These are phyloP conservation scores for Acanthosepion esculentum DNA, from an alignment of 2,888 invertebrate species.

Conservation along the genomic window DNA sequence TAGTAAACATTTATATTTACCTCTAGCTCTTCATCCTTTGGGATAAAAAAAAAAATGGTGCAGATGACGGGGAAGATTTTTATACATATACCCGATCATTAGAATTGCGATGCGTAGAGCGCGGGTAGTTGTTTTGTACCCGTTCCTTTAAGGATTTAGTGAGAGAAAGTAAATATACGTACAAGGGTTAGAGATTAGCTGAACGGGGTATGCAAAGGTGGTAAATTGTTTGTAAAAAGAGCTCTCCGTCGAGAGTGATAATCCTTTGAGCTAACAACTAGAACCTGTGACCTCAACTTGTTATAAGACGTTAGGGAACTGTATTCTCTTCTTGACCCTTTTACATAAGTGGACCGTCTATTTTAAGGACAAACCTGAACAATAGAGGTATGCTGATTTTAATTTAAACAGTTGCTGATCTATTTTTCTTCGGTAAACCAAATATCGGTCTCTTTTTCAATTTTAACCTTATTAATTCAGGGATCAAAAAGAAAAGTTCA, in stretches of 20 bases:
- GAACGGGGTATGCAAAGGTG: background rate
- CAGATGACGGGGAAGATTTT: background rate
- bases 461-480: background rate
- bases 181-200: background rate
- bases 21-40: background rate
- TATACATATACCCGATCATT: background rate
- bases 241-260: background rate
- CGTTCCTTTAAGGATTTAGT: background rate
- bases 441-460: background rate
- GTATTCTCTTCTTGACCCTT: background rate
- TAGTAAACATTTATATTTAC: background rate
- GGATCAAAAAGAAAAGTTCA: background rate
- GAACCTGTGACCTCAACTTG: background rate
- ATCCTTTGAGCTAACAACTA: slow-evolving; percentile 33
- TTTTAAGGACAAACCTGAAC: background rate
- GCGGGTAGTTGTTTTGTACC: background rate
- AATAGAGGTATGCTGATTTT: background rate
- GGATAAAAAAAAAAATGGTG: background rate
- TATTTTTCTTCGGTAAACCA: background rate
- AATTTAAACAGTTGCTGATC: background rate
- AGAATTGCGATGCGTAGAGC: background rate
- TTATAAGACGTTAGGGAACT: background rate
- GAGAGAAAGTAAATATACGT: background rate
- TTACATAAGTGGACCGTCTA: background rate
- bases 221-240: slow-evolving; percentile 17